These are phyloP conservation scores for Ormyrus labotus DNA, from an alignment of 2,888 invertebrate species.

Conservation along the genomic window DNA sequence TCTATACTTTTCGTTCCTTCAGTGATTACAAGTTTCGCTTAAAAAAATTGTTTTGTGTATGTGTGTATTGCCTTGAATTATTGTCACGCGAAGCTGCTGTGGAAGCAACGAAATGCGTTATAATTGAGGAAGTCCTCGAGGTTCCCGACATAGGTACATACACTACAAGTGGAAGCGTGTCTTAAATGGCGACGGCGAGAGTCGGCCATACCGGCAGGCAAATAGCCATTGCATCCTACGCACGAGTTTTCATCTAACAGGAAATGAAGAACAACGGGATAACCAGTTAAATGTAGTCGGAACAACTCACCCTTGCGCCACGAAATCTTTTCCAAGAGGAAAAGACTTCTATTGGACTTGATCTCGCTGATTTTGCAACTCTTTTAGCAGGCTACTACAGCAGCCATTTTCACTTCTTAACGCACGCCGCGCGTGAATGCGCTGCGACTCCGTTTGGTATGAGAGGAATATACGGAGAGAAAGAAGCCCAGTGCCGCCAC, in stretches of 20 bases:
- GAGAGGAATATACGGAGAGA: not conserved
- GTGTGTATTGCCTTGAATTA: not conserved
- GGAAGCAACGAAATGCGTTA: not conserved
- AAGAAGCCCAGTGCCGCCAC: not conserved
- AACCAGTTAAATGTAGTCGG: not conserved
- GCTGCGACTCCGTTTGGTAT: no score
- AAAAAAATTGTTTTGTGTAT: not conserved
- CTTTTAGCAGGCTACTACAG: not conserved
- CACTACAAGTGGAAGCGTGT: conserved; percentile 12
- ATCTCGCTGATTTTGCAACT: no score
- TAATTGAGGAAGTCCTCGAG: not conserved
- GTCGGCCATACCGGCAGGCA: conserved; percentile 34
- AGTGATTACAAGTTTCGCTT: no score
- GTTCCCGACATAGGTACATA: not conserved
- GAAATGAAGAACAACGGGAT: not conserved
- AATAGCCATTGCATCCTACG: not conserved
- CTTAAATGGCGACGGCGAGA: conserved; percentile 38
- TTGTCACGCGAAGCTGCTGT: not conserved
- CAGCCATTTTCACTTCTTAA: conserved; percentile 44
- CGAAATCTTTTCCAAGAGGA: not conserved
- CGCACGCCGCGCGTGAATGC: not conserved
- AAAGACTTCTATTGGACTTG: not conserved
- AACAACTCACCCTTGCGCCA: conserved; percentile 31
- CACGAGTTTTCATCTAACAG: not conserved
- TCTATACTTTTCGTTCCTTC: not conserved